Evolutionary conservation across 2,888 invertebrate species (phyloP), one percentile per base, ranked within the genome.

Genomic region (Pyrgus malvae): DNA sequence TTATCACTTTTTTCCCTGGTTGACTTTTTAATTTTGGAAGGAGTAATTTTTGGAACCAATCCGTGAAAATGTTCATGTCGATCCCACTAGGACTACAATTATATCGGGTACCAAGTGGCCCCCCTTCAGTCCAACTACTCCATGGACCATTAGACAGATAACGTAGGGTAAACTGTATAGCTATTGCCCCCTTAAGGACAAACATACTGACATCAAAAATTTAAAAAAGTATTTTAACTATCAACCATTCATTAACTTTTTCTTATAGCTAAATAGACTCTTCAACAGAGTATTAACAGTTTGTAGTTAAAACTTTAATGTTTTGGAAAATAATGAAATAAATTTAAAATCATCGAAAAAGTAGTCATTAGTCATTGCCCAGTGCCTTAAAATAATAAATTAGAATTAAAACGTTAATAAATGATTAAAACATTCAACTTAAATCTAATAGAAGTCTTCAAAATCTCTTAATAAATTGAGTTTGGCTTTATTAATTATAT

Each of bases 21-120:
- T 59, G 57, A 33, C 63, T 60, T 51, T 64, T 61, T 16, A 66
- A 57, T 54, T 44, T 61, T 25, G 63, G 61, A 12, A 65, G 46
- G 5, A 61, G 44, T 5, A 63, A 42, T 9, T 56, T 59, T 37
- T 59, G 50, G 16, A 76, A 65, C 68, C 69, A 76, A 53, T 76
- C 70, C 59, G 69, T 63, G 63, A 78, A 78, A 33, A 61, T 64
- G 1, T 49, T 48, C 3, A 56, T 27, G 57, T 76, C 77, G 56
- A 78, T 78, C 2, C 76, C 83, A 46, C 66, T 68, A 49, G 66
- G 61, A 3, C 71, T 67, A 2, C 75, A 49, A 59, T 77, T 83
- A 58, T 78, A 86, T n/a, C 74, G 45, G 55, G 69, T 37, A 46
- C 69, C 61, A 46, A 42, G 42, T 51, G 79, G 80, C 8, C 83